Evolutionary conservation across 2,888 invertebrate genomes (phyloP).

Genomic region (Bedellia somnulentella): DNA sequence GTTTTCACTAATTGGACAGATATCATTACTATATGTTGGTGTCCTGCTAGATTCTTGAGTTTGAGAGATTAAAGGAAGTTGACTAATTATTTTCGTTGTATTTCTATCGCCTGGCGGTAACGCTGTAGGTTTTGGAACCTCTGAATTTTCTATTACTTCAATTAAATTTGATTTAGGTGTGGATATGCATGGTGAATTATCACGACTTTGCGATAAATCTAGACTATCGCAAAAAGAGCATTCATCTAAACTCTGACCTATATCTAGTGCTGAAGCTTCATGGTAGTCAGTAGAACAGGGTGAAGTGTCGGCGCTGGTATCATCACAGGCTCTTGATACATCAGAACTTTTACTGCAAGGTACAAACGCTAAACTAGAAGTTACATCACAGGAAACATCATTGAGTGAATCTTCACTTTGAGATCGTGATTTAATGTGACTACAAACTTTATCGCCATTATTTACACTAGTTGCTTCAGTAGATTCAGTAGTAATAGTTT

Average conservation of each 20-base stretch:
- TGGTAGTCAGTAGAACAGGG: slow-evolving; percentile 54
- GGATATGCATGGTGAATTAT: slow-evolving; percentile 35
- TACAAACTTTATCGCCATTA: slow-evolving; percentile 13
- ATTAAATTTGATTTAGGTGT: slow-evolving; percentile 17
- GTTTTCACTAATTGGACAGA: too few species aligned
- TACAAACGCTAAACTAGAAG: slow-evolving; percentile 49
- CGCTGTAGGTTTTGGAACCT: slow-evolving; percentile 9
- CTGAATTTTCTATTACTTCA: slow-evolving; percentile 10
- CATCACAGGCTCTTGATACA: slow-evolving; percentile 26
- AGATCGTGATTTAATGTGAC: slow-evolving; percentile 29
- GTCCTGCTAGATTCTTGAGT: background rate
- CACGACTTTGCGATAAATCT: slow-evolving; percentile 50
- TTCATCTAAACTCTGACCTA: slow-evolving; percentile 42
- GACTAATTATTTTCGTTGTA: too few species aligned
- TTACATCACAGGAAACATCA: slow-evolving; percentile 46
- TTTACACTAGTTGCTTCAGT: background rate
- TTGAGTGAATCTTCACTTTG: slow-evolving; percentile 44
- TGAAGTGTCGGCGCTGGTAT: slow-evolving; percentile 47
- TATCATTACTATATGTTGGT: too few species aligned
- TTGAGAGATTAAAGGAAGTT: background rate
- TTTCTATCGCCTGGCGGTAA: background rate
- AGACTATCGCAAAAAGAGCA: slow-evolving; percentile 37
- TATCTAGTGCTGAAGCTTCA: slow-evolving; percentile 47
- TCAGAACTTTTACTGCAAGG: slow-evolving; percentile 49
- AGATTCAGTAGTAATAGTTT: background rate